Evolutionary conservation across 1,140 invertebrate genomes (phyloP).

Genomic region (Panagrolaimus sp.): DNA sequence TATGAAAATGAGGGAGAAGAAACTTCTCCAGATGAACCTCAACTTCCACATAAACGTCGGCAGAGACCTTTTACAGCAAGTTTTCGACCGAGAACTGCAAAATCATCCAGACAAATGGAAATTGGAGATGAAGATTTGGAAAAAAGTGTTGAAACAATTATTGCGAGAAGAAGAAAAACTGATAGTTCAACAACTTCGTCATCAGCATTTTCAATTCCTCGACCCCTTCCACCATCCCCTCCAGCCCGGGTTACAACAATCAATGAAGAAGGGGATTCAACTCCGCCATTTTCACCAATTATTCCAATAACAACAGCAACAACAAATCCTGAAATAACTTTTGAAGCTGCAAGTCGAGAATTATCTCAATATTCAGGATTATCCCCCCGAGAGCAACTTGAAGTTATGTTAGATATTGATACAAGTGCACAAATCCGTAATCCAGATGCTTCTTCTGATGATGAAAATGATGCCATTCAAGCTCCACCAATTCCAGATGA

Average conservation of each 20-base stretch:
- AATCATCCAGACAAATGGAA: not conserved
- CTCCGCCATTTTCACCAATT: not conserved
- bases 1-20: not conserved
- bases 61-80: not conserved
- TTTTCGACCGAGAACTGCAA: not conserved
- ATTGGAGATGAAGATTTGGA: conserved; percentile 5
- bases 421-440: not conserved
- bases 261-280: not conserved
- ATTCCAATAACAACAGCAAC: not conserved
- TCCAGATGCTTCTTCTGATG: not conserved
- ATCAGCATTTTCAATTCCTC: not conserved
- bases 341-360: not conserved
- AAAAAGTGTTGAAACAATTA: conserved; percentile 10
- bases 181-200: not conserved
- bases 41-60: not conserved
- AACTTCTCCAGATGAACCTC: no score
- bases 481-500: not conserved
- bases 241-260: not conserved
- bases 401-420: not conserved
- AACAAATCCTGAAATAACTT: not conserved
- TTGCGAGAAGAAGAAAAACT: not conserved
- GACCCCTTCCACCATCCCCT: not conserved
- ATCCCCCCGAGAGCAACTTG: not conserved
- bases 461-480: not conserved
- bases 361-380: not conserved